phyloP scores from a whole-genome alignment of 2,888 invertebrate species.

The Nomada lathburiana region DNA sequence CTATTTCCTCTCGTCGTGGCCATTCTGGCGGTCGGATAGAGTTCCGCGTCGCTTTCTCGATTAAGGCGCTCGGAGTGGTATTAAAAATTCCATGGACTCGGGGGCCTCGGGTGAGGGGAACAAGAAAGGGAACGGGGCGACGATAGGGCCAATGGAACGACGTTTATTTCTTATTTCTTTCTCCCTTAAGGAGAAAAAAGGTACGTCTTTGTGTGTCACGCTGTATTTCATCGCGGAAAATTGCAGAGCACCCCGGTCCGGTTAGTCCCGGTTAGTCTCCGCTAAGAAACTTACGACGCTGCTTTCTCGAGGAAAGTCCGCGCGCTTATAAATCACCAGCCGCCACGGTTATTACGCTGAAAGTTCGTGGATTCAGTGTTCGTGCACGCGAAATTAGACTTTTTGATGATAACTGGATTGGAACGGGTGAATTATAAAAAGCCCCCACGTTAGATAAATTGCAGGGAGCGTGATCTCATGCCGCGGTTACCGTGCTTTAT shows the following conservation, averaged over 20 bases:
- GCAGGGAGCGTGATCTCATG: slow-evolving; percentile 19
- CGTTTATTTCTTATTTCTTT: too few relatives aligned
- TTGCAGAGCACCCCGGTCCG: background rate
- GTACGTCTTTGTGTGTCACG: background rate
- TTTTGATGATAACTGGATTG: slow-evolving; percentile 21
- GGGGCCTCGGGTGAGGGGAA: background rate
- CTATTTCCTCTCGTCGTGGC: slow-evolving; percentile 20
- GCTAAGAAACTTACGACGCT: slow-evolving; percentile 14
- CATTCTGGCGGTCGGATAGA: background rate
- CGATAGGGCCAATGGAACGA: background rate
- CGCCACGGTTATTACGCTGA: slow-evolving; percentile 34
- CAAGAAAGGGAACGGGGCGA: background rate
- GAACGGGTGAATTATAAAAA: slow-evolving; percentile 33
- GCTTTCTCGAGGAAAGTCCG: background rate
- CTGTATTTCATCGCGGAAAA: slow-evolving; percentile 11
- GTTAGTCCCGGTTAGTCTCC: background rate
- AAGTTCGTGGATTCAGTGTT: slow-evolving; percentile 33
- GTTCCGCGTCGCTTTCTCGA: slow-evolving; percentile 15
- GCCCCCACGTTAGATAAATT: slow-evolving; percentile 40
- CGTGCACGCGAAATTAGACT: slow-evolving; percentile 34
- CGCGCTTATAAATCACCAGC: slow-evolving; percentile 34
- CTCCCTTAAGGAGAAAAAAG: background rate
- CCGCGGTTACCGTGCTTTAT: slow-evolving; percentile 43
- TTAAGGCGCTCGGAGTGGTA: slow-evolving; percentile 10
- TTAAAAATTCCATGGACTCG: slow-evolving; percentile 32